phyloP scores from a whole-genome alignment of 37 sponge, comb jelly and placozoan genomes.

The Halichondria panicea region DNA sequence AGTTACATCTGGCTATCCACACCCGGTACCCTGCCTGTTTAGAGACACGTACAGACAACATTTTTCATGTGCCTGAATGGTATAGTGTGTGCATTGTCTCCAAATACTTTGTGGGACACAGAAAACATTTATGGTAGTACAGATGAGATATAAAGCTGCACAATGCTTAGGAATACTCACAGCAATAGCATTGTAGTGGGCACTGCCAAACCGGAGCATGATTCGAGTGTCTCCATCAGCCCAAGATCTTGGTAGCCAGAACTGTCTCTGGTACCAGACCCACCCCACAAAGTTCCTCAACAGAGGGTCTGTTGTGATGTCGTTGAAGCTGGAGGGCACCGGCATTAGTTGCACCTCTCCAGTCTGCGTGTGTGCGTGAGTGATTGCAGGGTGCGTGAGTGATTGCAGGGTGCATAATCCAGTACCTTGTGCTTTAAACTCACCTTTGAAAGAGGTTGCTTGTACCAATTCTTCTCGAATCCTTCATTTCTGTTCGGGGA shows the following conservation, averaged over 20 bases:
- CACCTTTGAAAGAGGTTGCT: conserved; percentile 38
- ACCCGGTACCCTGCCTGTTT: no score
- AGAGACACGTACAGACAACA: no score
- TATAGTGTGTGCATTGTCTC: no score
- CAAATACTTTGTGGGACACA: no score
- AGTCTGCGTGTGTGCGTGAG: conserved; percentile 6
- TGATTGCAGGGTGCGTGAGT: no score
- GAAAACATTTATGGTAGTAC: no score
- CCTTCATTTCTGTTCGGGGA: conserved; percentile 39
- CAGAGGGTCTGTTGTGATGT: conserved; percentile 51
- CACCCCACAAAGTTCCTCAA: conserved; percentile 67
- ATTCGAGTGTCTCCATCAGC: conserved; percentile 24
- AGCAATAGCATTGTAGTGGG: conserved; percentile 65
- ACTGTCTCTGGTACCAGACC: conserved; percentile 68
- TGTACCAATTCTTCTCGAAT: conserved; percentile 52
- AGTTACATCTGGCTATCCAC: no score
- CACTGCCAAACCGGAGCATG: conserved; percentile 62
- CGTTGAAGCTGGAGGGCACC: conserved; percentile 75
- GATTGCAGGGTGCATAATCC: no score
- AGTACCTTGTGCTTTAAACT: no score
- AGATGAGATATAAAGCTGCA: no score
- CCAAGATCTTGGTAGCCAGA: conserved; percentile 31
- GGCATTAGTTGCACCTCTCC: conserved; percentile 57
- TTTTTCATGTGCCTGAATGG: no score
- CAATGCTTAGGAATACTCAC: conserved; percentile 10